Percentiles rank a stretch among this genome's conserved stretches.
Conservation (phyloP, 1,140 invertebrate genomes). For the Drosophila leontia region DNA sequence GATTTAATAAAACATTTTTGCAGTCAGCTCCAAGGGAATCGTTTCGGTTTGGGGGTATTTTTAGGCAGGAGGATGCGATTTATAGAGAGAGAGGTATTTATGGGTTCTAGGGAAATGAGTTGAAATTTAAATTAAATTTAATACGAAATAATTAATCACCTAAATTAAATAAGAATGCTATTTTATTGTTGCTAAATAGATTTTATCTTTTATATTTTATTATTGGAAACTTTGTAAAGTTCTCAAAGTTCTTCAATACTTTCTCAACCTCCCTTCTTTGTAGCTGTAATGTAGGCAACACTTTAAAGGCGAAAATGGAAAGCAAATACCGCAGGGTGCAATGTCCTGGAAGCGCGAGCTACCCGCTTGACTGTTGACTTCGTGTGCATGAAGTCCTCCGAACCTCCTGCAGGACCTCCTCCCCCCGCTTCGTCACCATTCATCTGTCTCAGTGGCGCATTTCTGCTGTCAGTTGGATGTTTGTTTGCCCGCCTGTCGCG, state of each 20-base stretch:
- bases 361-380: slow-evolving; percentile 72
- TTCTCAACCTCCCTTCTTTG: not conserved
- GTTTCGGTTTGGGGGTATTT: not conserved
- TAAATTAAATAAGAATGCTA: not conserved
- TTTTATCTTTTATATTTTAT: too few species aligned
- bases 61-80: not conserved
- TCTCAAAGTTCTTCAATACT: too few species aligned
- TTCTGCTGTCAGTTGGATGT: slow-evolving; percentile 62
- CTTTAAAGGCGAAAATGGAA: slow-evolving; percentile 33
- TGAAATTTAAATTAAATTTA: not conserved
- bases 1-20: slow-evolving; percentile 10
- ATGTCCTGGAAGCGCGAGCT: slow-evolving; percentile 65
- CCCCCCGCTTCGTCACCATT: slow-evolving; percentile 33
- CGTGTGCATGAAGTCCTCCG: slow-evolving; percentile 21
- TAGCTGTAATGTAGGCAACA: slow-evolving; percentile 46
- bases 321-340: slow-evolving; percentile 62
- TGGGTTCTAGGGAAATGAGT: not conserved
- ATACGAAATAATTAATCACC: not conserved
- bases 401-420: slow-evolving; percentile 8
- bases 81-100: not conserved
- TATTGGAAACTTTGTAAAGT: too few species aligned
- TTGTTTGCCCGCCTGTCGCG: slow-evolving; percentile 75
- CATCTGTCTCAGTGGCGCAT: slow-evolving; percentile 52
- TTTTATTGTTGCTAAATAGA: too few species aligned
- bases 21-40: slow-evolving; percentile 3